Conservation (phyloP, 2,797 vertebrate species). For the Notolabrus celidotus region DNA sequence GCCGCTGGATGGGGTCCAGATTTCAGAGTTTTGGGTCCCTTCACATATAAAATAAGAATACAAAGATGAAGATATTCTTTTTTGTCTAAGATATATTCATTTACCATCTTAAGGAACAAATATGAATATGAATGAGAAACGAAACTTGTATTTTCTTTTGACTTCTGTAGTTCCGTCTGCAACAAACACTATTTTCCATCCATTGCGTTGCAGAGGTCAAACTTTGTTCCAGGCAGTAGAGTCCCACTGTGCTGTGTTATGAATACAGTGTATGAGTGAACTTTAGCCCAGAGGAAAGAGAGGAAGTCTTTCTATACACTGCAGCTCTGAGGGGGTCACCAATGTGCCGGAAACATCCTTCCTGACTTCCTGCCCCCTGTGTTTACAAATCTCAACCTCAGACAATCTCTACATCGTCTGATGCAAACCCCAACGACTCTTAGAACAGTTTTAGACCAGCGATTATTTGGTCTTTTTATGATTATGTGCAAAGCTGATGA, state of each 20-base stretch:
- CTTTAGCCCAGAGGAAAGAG: slow-evolving; percentile 76
- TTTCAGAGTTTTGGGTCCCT: too few relatives aligned
- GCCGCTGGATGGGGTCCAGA: too few relatives aligned
- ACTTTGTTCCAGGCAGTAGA: slow-evolving; percentile 54
- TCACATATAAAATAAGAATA: too few relatives aligned
- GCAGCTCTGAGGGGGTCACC: slow-evolving; percentile 58
- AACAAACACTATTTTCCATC: slow-evolving; percentile 2
- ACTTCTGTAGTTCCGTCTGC: too few relatives aligned
- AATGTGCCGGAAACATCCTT: slow-evolving; percentile 69
- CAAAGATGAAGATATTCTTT: too few relatives aligned
- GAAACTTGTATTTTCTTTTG: too few relatives aligned
- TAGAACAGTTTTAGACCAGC: slow-evolving; percentile 4
- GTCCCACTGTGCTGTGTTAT: slow-evolving; percentile 59
- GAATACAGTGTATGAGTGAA: slow-evolving; percentile 68
- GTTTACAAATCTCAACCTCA: slow-evolving; percentile 65
- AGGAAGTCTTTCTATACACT: slow-evolving; percentile 73
- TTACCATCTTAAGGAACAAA: too few relatives aligned
- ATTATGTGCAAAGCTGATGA: too few relatives aligned
- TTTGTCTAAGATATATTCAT: too few relatives aligned
- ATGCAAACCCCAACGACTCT: slow-evolving; percentile 34
- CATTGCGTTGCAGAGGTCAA: slow-evolving; percentile 16
- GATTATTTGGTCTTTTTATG: slow-evolving; percentile 23
- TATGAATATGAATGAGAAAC: too few relatives aligned
- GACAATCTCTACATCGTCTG: slow-evolving; percentile 41
- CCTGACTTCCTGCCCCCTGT: slow-evolving; percentile 68